These are phyloP conservation scores for Pionites leucogaster DNA, from an alignment of 2,113 vertebrate genomes.

Conservation along the genomic window DNA sequence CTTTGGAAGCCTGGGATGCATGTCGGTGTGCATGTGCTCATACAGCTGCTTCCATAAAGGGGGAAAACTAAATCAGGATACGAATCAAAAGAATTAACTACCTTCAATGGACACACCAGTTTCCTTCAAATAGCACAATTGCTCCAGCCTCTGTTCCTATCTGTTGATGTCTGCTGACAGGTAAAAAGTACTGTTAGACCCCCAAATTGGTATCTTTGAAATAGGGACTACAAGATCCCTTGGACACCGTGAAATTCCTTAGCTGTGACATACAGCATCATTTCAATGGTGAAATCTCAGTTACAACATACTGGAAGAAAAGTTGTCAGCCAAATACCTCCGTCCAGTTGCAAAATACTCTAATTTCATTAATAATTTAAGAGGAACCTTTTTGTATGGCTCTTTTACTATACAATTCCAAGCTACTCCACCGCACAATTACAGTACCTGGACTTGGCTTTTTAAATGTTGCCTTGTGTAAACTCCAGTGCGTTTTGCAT, in stretches of 20 bases:
- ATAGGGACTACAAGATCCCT: neutral
- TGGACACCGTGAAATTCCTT: neutral
- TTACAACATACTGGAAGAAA: neutral
- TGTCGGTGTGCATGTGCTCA: neutral
- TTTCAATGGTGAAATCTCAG: neutral
- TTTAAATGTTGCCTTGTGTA: conserved; percentile 49
- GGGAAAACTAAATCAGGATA: neutral
- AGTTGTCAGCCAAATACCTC: neutral
- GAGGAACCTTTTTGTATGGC: neutral
- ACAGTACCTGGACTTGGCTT: conserved; percentile 56
- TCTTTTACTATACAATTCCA: conserved; percentile 59
- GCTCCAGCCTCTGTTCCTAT: neutral
- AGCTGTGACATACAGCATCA: neutral
- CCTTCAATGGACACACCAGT: neutral
- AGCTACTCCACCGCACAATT: conserved; percentile 34
- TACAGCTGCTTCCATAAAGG: neutral
- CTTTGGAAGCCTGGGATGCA: neutral
- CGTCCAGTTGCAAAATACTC: neutral
- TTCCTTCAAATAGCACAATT: neutral
- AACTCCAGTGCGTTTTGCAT: conserved; percentile 38
- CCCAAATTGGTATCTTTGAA: neutral
- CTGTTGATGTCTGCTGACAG: neutral
- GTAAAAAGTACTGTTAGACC: neutral
- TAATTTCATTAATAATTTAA: conserved; percentile 9
- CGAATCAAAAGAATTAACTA: neutral